phyloP scores from a whole-genome alignment of 1,140 invertebrate genomes.

The Caenorhabditis elegans region WBcel235 BX284606.5:10591001-10591500 shows the following conservation, averaged over 20 bases:
- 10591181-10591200: too few species aligned
- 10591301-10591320: slow-evolving; percentile 2
- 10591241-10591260: too few species aligned
- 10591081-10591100: neutral
- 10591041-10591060: neutral
- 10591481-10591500: neutral
- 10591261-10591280: too few species aligned
- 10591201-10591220: too few species aligned
- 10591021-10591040: neutral
- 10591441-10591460: neutral
- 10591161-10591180: too few species aligned
- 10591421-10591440: neutral
- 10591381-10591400: slow-evolving; percentile 13
- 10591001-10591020: neutral
- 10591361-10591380: slow-evolving; percentile 22
- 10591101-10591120: too few species aligned
- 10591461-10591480: slow-evolving; percentile 3
- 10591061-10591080: neutral
- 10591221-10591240: too few species aligned
- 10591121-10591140: too few species aligned
- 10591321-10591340: neutral
- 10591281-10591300: neutral
- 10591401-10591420: slow-evolving; percentile 25
- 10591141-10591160: too few species aligned
- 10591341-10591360: neutral